Evolutionary conservation across 2,113 vertebrate genomes (phyloP), one percentile per base, ranked within the genome.

Genomic region (Mustelus asterias): DNA sequence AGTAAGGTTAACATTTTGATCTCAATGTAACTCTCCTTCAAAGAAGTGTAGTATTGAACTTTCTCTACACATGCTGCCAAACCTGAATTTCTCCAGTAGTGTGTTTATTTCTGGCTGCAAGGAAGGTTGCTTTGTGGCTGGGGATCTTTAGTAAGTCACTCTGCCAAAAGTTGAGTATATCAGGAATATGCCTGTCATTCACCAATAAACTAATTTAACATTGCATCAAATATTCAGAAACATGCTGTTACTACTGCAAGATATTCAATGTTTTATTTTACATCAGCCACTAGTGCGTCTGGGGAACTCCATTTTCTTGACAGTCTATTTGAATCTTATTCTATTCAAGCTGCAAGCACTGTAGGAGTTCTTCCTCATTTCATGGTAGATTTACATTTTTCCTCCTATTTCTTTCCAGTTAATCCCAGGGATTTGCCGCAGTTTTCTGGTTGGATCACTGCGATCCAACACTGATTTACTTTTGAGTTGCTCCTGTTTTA

Each of bases 321-420:
- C n/a, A 37, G 60, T 58, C 65, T n/a, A 93, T 6, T 93, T 13
- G 89, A 37, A 67, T 63, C 16, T 65, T 93, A 92, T 63, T 58
- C 88, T 63, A 92, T 92, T 83, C 88, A 93, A 93, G 33, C n/a
- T 41, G 60, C 60, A 93, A 93, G 65, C 60, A 93, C 60, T 65
- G 26, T 33, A 63, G 89, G 89, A 67, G 60, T 18, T 93, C n/a
- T 37, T 93, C n/a, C 33, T 93, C 60, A 65, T 67, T 93, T 93
- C 89, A 93, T 65, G 89, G 89, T 93, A 63, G 63, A 37, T 93
- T 93, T 93, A 65, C 60, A 22, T 26, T 8, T 67, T 67, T 22
- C 89, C 60, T 67, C 89, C 29, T 92, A 20, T 37, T 67, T 33
- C n/a, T 93, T 93, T 93, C 18, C 1, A 93, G 89, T 93, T 93